Evolutionary conservation across 2,888 invertebrate species (phyloP).

Genomic region (Ctenicera cuprea): DNA sequence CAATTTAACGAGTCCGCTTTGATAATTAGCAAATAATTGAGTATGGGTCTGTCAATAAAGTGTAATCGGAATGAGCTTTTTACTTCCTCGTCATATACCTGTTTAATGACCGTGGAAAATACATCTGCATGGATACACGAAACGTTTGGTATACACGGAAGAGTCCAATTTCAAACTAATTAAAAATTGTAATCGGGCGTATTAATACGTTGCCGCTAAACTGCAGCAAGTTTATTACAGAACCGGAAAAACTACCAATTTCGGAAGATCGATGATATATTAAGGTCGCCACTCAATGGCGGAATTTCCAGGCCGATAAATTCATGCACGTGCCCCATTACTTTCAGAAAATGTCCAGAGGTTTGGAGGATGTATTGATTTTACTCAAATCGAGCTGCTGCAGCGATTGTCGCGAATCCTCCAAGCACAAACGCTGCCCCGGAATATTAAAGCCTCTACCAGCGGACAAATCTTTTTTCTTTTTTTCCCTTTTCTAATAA

Average conservation of each 20-base stretch:
- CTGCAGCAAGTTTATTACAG: constrained; percentile 16
- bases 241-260: constrained; percentile 40
- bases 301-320: constrained; percentile 43
- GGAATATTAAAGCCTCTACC: constrained; percentile 14
- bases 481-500: neutral
- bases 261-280: constrained; percentile 42
- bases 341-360: constrained; percentile 38
- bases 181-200: constrained; percentile 31
- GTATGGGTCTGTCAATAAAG: neutral
- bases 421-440: neutral
- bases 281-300: constrained; percentile 42
- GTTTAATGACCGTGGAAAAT: neutral
- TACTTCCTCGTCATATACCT: neutral
- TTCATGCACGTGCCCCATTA: constrained; percentile 41
- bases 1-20: too few species aligned
- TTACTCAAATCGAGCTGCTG: constrained; percentile 32
- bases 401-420: constrained; percentile 23
- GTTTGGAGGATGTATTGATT: constrained; percentile 39
- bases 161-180: constrained; percentile 31
- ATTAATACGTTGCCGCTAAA: constrained; percentile 21
- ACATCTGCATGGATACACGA: neutral
- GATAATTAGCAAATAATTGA: too few species aligned
- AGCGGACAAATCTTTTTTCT: neutral
- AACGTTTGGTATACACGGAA: neutral
- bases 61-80: neutral